Conservation (phyloP, 2,113 vertebrate genomes). For the Poeciliopsis retropinna region DNA sequence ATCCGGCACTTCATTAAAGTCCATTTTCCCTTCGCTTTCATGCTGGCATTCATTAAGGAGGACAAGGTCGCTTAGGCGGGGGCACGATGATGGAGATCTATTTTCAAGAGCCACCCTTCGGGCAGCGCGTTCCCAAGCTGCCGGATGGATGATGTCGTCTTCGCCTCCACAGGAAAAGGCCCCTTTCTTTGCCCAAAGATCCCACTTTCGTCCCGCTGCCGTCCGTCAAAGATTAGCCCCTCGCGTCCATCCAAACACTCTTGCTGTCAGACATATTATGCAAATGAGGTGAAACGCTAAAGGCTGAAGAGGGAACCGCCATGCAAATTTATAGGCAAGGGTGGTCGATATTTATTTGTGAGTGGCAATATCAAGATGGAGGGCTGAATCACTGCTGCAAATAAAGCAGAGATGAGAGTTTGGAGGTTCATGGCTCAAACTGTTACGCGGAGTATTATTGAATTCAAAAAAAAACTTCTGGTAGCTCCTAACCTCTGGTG, state of each 20-base stretch:
- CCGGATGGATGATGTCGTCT: neutral
- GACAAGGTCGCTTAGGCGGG: conserved; percentile 37
- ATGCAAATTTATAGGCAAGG: conserved; percentile 29
- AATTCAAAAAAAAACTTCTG: conserved; percentile 5
- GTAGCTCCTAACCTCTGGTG: neutral
- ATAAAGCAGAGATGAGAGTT: conserved; percentile 19
- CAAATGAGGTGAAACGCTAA: conserved; percentile 35
- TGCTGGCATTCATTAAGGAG: conserved; percentile 33
- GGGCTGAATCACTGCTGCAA: conserved; percentile 15
- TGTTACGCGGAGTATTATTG: conserved; percentile 18
- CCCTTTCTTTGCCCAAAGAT: neutral
- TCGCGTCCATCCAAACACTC: conserved; percentile 1
- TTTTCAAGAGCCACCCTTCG: conserved; percentile 29
- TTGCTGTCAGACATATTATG: conserved; percentile 39
- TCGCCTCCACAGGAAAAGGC: neutral
- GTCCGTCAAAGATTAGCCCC: conserved; percentile 12
- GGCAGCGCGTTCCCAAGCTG: conserved; percentile 7
- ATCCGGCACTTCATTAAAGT: conserved; percentile 23
- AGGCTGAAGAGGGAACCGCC: conserved; percentile 22
- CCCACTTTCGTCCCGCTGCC: conserved; percentile 9
- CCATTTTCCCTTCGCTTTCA: conserved; percentile 53
- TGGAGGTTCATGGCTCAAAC: conserved; percentile 25
- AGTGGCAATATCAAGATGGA: conserved; percentile 15
- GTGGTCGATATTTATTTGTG: conserved; percentile 26
- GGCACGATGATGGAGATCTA: conserved; percentile 24